Conservation (phyloP, 2,797 vertebrate genomes). For the Cuculus canorus region DNA sequence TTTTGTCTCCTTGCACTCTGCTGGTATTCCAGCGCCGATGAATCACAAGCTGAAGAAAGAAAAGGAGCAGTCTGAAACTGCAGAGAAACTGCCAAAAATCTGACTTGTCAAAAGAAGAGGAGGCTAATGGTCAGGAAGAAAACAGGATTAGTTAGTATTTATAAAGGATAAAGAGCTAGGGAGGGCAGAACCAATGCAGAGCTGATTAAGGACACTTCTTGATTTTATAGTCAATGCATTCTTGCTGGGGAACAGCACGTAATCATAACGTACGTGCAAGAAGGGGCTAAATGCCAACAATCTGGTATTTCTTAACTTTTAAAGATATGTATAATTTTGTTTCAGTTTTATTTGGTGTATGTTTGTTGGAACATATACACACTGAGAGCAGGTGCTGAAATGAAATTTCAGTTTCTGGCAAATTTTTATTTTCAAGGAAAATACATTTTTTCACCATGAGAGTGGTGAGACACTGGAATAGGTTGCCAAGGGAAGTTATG, state of each 20-base stretch:
- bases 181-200: not conserved
- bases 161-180: not conserved
- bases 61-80: conserved; percentile 20
- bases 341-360: not conserved
- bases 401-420: not conserved
- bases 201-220: not conserved
- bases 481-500: too few species aligned
- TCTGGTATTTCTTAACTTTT: not conserved
- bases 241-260: not conserved
- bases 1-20: not conserved
- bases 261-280: not conserved
- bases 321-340: not conserved
- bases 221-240: not conserved
- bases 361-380: not conserved
- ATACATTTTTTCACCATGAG: too few species aligned
- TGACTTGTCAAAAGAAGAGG: not conserved
- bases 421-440: not conserved
- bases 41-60: conserved; percentile 4
- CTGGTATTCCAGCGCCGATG: not conserved
- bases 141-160: not conserved
- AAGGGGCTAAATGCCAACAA: not conserved
- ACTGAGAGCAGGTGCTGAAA: not conserved
- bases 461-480: too few species aligned
- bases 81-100: not conserved
- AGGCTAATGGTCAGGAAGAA: not conserved